These are phyloP conservation scores for Pilophorus perplexus DNA, from an alignment of 2,888 invertebrate genomes.

Conservation along the genomic window DNA sequence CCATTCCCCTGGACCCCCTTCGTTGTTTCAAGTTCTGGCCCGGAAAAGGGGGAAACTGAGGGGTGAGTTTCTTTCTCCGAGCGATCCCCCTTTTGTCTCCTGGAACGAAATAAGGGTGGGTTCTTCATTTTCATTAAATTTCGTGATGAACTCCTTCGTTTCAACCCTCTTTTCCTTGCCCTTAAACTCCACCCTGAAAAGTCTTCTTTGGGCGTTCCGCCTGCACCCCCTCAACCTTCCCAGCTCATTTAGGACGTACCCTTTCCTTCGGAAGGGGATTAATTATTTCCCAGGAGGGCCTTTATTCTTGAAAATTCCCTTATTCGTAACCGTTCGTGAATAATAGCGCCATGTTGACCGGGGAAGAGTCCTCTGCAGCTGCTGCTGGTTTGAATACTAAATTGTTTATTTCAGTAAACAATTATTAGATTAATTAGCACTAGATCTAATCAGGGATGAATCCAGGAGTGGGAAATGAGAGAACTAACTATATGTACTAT, in stretches of 20 bases:
- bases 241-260: conserved; percentile 21
- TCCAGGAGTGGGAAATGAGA: too few relatives aligned
- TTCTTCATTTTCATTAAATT: conserved; percentile 39
- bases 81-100: conserved; percentile 36
- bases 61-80: conserved; percentile 18
- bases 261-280: conserved; percentile 6
- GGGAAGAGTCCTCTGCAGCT: too few relatives aligned
- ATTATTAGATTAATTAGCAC: too few relatives aligned
- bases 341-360: too few relatives aligned
- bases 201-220: conserved; percentile 1
- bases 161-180: neutral
- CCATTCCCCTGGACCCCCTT: neutral
- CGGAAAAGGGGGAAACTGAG: neutral
- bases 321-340: too few relatives aligned
- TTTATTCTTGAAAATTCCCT: too few relatives aligned
- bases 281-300: conserved; percentile 26
- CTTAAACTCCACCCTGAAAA: too few relatives aligned
- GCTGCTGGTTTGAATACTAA: too few relatives aligned
- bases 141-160: conserved; percentile 37
- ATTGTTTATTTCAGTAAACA: too few relatives aligned
- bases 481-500: too few relatives aligned
- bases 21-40: conserved; percentile 1
- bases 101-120: neutral
- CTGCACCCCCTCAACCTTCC: neutral
- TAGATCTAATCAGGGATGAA: too few relatives aligned